Conservation (phyloP, 92 coral and sea anemone genomes). For the Actinostola sp. region DNA sequence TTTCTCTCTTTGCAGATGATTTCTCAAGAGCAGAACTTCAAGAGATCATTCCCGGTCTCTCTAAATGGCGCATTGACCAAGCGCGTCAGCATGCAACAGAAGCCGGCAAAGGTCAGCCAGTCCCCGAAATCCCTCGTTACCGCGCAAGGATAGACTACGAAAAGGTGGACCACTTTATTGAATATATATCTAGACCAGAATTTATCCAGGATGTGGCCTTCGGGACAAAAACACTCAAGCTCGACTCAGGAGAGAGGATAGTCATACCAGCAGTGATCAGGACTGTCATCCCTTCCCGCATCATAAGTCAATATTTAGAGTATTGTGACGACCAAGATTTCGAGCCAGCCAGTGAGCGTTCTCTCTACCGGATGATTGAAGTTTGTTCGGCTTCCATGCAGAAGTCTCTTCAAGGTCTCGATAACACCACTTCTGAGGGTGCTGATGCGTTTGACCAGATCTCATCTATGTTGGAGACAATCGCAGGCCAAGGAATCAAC, state of each 20-base stretch:
- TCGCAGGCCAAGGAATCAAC: slow-evolving; percentile 4
- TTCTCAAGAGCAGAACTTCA: slow-evolving; percentile 52
- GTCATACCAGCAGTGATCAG: slow-evolving; percentile 38
- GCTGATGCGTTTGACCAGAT: slow-evolving; percentile 21
- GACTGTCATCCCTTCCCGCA: slow-evolving; percentile 34
- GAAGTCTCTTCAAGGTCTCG: slow-evolving; percentile 36
- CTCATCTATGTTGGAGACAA: slow-evolving; percentile 2
- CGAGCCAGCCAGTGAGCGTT: slow-evolving; percentile 31
- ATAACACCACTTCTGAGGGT: slow-evolving; percentile 27
- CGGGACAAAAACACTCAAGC: slow-evolving; percentile 36
- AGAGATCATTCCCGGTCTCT: slow-evolving; percentile 37
- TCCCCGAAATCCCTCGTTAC: slow-evolving; percentile 23
- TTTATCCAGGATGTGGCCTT: slow-evolving; percentile 33
- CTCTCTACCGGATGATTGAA: slow-evolving; percentile 40
- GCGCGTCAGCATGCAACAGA: slow-evolving; percentile 53
- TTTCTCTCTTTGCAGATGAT: slow-evolving; percentile 56
- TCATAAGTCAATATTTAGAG: slow-evolving; percentile 35
- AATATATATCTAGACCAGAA: slow-evolving; percentile 33
- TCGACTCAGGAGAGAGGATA: slow-evolving; percentile 47
- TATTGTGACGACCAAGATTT: slow-evolving; percentile 36
- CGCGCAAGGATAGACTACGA: slow-evolving; percentile 16
- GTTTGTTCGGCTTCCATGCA: slow-evolving; percentile 46
- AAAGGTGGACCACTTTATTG: slow-evolving; percentile 36
- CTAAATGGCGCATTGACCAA: slow-evolving; percentile 53
- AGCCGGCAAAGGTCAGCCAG: slow-evolving; percentile 33